Conservation (phyloP, 2,888 invertebrate species). For the Flabesymbios commensalis region DNA sequence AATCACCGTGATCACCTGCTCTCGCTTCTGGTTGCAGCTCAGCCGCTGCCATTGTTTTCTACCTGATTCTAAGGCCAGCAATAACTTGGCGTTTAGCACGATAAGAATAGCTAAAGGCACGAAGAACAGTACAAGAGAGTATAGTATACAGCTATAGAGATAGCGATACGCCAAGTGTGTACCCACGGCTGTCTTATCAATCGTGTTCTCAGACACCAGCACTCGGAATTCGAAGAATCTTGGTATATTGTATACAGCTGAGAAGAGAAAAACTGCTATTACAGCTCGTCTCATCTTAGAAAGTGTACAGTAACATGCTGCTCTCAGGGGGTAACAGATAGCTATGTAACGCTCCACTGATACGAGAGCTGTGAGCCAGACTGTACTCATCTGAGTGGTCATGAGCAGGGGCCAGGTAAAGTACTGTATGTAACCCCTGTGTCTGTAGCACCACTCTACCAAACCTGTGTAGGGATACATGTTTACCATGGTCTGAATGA, state of each 20-base stretch:
- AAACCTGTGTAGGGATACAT: conserved; percentile 15
- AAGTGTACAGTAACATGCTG: conserved; percentile 28
- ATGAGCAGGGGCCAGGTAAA: conserved; percentile 38
- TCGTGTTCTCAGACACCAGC: background rate
- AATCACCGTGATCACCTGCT: conserved; percentile 36
- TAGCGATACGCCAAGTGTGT: conserved; percentile 29
- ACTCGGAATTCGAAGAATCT: conserved; percentile 3
- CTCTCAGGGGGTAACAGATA: conserved; percentile 36
- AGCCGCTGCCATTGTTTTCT: conserved; percentile 32
- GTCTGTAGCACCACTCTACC: conserved; percentile 2
- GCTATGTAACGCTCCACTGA: conserved; percentile 39
- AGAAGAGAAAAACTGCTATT: conserved; percentile 16
- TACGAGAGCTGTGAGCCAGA: conserved; percentile 40
- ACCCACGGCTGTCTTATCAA: conserved; percentile 27
- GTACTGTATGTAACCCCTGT: conserved; percentile 30
- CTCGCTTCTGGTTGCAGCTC: conserved; percentile 26
- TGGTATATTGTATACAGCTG: conserved; percentile 35
- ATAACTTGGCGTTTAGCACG: conserved; percentile 34
- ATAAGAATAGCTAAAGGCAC: conserved; percentile 32
- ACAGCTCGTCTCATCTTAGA: conserved; percentile 25
- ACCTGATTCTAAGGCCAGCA: conserved; percentile 29
- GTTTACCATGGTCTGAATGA: conserved; percentile 33
- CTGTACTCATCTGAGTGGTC: conserved; percentile 39
- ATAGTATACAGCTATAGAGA: conserved; percentile 35
- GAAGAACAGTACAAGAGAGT: conserved; percentile 34